These are phyloP conservation scores for Lydus trimaculatus DNA, from an alignment of 2,888 invertebrate genomes.

Conservation along the genomic window DNA sequence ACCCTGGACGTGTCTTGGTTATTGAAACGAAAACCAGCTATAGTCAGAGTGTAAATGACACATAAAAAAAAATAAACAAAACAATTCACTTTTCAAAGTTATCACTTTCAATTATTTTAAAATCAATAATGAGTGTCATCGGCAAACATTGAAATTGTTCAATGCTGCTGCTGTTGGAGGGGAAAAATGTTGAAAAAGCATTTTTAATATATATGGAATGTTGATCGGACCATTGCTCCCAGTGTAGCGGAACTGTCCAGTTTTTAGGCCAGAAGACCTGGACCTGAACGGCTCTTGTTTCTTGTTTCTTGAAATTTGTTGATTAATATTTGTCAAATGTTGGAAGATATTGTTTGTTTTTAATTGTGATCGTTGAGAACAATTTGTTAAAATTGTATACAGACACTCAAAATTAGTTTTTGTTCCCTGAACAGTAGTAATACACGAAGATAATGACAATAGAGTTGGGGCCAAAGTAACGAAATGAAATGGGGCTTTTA, in stretches of 20 bases:
- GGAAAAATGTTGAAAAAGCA: background rate
- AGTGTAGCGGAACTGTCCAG: background rate
- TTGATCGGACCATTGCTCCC: background rate
- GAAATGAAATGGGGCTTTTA: constrained; percentile 39
- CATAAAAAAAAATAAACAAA: constrained; percentile 15
- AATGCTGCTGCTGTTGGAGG: background rate
- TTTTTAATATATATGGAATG: background rate
- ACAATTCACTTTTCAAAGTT: background rate
- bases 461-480: constrained; percentile 35
- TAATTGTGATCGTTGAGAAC: constrained; percentile 5
- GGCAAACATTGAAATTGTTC: background rate
- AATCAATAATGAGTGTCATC: background rate
- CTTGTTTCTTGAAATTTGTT: background rate
- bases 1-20: constrained; percentile 39
- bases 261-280: background rate
- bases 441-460: constrained; percentile 39
- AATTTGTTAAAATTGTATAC: constrained; percentile 32
- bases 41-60: constrained; percentile 35
- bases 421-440: constrained; percentile 32
- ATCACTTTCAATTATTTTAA: background rate
- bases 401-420: constrained; percentile 31
- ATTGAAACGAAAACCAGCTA: constrained; percentile 21
- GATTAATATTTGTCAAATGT: background rate
- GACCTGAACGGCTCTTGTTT: background rate
- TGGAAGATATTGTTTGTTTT: constrained; percentile 19